Conservation (phyloP, 2,113 vertebrate species). For the Onychorhynchus coronatus region DNA sequence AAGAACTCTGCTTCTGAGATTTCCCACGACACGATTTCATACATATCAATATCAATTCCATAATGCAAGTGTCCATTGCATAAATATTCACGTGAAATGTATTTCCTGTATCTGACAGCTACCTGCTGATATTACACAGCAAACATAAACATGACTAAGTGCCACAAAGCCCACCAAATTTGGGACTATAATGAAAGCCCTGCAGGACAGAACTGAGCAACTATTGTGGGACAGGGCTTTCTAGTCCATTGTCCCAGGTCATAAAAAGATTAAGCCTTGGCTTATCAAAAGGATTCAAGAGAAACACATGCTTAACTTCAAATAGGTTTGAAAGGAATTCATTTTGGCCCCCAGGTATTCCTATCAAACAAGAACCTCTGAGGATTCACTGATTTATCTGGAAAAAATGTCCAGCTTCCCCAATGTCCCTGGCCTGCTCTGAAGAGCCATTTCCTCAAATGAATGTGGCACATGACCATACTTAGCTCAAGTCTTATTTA, state of each 20-base stretch:
- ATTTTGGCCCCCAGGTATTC: not conserved
- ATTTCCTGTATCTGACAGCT: not conserved
- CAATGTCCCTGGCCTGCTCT: not conserved
- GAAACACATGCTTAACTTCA: not conserved
- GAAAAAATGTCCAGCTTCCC: not conserved
- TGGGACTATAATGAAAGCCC: not conserved
- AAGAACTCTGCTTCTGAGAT: not conserved
- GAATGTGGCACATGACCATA: not conserved
- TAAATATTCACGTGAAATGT: not conserved
- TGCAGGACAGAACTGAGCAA: not conserved
- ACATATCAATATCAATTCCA: not conserved
- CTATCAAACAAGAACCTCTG: not conserved
- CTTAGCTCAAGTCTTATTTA: not conserved
- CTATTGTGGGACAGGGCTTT: not conserved
- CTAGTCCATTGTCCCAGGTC: not conserved
- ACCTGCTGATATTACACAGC: not conserved
- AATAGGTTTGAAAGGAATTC: not conserved
- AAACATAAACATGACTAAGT: not conserved
- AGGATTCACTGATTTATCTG: not conserved
- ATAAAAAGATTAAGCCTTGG: not conserved
- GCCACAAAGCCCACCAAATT: not conserved
- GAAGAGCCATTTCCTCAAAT: not conserved
- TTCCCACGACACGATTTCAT: not conserved
- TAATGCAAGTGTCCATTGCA: not conserved
- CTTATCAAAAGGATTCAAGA: not conserved